Evolutionary conservation across 2,113 vertebrate species (phyloP).

Genomic region (Silurus asotus): DNA sequence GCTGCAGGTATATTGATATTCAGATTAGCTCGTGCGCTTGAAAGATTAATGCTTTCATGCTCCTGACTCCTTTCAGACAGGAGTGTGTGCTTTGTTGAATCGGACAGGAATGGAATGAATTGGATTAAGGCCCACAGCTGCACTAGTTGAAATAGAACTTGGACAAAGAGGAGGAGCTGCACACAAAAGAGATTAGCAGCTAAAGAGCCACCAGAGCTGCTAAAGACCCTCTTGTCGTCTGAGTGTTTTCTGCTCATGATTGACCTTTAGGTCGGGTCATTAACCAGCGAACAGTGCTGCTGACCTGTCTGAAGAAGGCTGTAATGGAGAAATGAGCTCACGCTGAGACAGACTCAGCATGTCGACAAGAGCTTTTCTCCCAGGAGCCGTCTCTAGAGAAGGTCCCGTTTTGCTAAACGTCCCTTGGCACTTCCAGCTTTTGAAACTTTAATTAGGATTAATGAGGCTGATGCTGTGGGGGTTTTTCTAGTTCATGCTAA

Average conservation of each 20-base stretch:
- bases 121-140: constrained; percentile 50
- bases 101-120: constrained; percentile 16
- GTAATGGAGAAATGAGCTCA: background rate
- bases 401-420: constrained; percentile 21
- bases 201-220: constrained; percentile 47
- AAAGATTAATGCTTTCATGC: constrained; percentile 34
- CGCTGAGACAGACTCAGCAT: background rate
- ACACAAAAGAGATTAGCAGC: constrained; percentile 51
- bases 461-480: constrained; percentile 3
- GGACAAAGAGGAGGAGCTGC: background rate
- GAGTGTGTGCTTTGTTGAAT: constrained; percentile 15
- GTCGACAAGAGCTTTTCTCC: background rate
- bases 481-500: background rate
- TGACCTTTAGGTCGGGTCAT: constrained; percentile 41
- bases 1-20: background rate
- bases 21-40: background rate
- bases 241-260: constrained; percentile 18
- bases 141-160: constrained; percentile 40
- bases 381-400: constrained; percentile 42
- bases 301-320: constrained; percentile 6
- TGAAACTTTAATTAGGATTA: constrained; percentile 50
- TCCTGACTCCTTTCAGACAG: constrained; percentile 1
- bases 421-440: constrained; percentile 34
- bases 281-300: constrained; percentile 35
- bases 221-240: constrained; percentile 38